Conservation (phyloP, 2,113 vertebrate genomes). For the Sturnira hondurensis region DNA sequence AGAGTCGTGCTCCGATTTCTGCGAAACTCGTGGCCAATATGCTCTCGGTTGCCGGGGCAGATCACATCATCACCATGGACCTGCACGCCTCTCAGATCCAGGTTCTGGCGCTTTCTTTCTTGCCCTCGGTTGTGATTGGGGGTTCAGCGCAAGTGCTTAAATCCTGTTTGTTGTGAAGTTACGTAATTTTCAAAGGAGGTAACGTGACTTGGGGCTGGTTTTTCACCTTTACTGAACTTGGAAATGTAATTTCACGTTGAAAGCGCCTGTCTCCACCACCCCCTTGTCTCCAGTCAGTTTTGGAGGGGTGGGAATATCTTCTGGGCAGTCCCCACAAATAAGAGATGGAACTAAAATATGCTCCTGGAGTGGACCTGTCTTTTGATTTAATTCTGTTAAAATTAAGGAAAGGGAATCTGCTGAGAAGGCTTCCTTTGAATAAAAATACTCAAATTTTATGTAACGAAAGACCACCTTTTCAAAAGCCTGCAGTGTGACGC, state of each 20-base stretch:
- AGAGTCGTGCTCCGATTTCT: constrained; percentile 96
- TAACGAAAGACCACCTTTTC: neutral
- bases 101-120: constrained; percentile 75
- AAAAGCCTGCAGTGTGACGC: neutral
- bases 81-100: constrained; percentile 98
- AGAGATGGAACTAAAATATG: neutral
- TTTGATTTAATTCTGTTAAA: neutral
- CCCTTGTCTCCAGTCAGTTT: neutral
- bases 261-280: rapidly evolving
- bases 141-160: neutral
- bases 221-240: neutral
- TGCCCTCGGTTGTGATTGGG: neutral
- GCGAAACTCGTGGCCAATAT: constrained; percentile 98
- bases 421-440: neutral
- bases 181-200: neutral
- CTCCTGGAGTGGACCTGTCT: neutral
- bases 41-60: constrained; percentile 94
- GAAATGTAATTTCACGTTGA: neutral
- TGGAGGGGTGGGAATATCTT: neutral
- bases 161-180: neutral
- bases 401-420: neutral
- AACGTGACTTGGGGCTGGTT: neutral
- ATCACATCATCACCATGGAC: constrained; percentile 99
- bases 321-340: neutral
- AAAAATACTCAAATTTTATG: neutral